Evolutionary conservation across 2,113 vertebrate species (phyloP), one percentile per base, ranked within the genome.

Genomic region (Tachysurus fulvidraco): DNA sequence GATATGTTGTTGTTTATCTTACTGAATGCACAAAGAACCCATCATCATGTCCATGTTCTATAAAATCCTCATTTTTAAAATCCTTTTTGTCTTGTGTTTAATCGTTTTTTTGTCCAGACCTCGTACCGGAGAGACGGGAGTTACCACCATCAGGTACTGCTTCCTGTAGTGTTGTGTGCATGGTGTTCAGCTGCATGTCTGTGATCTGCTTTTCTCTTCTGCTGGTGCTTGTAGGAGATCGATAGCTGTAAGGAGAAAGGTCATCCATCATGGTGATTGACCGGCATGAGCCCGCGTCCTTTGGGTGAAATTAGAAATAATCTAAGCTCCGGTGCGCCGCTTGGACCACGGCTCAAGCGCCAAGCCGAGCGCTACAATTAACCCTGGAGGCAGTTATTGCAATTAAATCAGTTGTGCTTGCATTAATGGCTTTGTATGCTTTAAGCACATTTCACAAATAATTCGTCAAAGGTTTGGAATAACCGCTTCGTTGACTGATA

Each of bases 61-160:
- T 36, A 36, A 36, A 36, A 83, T 76, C 12, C 54, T 50, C 46
- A 2, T 50, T 36, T 65, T 9, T 23, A n/a, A 89, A 79, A 89
- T 91, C 25, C 17, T 5, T 78, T 71, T 50, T 50, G 5, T 50
- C 46, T 50, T 91, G 65, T 88, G 77, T 92, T 83, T 89, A 77
- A 86, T 87, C 89, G 79, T 94, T 78, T 91, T 88, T 89, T 88
- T 92, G 89, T 94, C 91, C 90, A 96, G 95, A 94, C 94, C 0
- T 95, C 95, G 41, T 96, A 95, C 90, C 93, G 95, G 88, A 94
- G 95, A 88, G 95, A 95, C 69, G 94, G 93, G 90, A 95, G 95
- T 92, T 95, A 95, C 90, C 94, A 95, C 89, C 95, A 95, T 90
- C 95, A 96, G 95, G 95, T 96, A 95, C 90, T 89, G 69, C 83